Base-by-base conservation (phyloP, 1,140 invertebrate species). In the Pseudomyrmex pallidus region DNA sequence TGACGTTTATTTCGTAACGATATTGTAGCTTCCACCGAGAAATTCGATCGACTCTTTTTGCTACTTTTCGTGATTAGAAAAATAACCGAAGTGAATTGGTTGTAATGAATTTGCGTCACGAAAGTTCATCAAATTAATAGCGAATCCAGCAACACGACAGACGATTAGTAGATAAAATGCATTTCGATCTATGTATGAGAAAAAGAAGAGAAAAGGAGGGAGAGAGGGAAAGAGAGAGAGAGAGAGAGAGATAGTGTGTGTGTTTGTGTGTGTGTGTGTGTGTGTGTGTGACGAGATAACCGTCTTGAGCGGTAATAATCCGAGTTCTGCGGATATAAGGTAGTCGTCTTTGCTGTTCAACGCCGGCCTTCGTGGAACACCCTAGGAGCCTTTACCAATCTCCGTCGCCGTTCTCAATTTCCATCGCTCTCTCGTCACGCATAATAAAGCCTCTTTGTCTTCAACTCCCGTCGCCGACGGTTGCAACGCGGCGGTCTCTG, bases 381-480 rank as follows among this genome's bases (percentile, higher is more conserved):
- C 73, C 22, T 35, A 52, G 85, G 68, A 52, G 17, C 56, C 35
- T 67, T 48, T 78, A 70, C 59, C 86, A 89, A 88, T 88, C 87
- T 88, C 87, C 87, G 87, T 44, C 68, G 17, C 59, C 74, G 76
- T 74, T 85, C 82, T 91, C 90, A 76, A 90, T 91, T 91, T 87
- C 82, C 85, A 88, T 64, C 85, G 83, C 10, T 77, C 62, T 68
- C 66, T 13, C 50, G 1, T 66, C 72, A 17, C 84, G 86, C 89
- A 87, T 91, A 91, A 92, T 90, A 89, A 90, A 87, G 73, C 80
- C 35, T 80, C 88, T 89, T 89, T 88, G 87, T 88, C 85, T 88
- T 77, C 66, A 22, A 22, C 68, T 63, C 63, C 85, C 66, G 64
- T 52, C 46, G 25, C 2, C 35, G 17, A 1, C 12, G 44, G 52